These are phyloP conservation scores for Dasyprocta punctata DNA, from an alignment of 2,113 vertebrate genomes.

Conservation along the genomic window DNA sequence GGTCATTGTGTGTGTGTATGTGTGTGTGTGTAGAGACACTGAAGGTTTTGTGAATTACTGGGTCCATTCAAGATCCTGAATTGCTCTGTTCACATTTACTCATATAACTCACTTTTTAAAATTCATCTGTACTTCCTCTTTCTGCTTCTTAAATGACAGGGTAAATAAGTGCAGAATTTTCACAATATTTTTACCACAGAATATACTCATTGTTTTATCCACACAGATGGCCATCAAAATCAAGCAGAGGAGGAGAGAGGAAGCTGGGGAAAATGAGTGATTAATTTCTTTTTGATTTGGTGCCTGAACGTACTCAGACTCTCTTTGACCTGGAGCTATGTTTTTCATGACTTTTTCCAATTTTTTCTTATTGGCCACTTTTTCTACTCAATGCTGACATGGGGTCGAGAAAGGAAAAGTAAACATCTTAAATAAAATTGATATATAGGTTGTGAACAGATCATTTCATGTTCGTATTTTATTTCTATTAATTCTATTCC, in stretches of 20 bases:
- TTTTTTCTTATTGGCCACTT: neutral
- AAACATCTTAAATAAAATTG: neutral
- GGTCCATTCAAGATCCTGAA: neutral
- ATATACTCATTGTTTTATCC: neutral
- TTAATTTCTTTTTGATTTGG: neutral
- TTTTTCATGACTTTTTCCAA: neutral
- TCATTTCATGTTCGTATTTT: neutral
- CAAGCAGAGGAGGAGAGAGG: neutral
- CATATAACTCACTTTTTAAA: neutral
- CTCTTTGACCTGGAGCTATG: neutral
- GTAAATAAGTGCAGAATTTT: neutral
- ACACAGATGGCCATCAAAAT: neutral
- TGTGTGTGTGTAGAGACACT: neutral
- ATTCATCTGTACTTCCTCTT: neutral
- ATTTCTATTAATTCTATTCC: neutral
- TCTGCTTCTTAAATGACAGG: neutral
- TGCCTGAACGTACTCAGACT: neutral
- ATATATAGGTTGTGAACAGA: neutral
- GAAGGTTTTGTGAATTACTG: neutral
- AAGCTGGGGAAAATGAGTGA: neutral
- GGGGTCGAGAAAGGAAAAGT: neutral
- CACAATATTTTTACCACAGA: slow-evolving; percentile 17
- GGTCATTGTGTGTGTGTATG: neutral
- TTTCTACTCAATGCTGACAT: neutral
- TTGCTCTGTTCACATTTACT: neutral